Evolutionary conservation across 1,140 invertebrate species (phyloP).

Genomic region (Drosophila sp.): DNA sequence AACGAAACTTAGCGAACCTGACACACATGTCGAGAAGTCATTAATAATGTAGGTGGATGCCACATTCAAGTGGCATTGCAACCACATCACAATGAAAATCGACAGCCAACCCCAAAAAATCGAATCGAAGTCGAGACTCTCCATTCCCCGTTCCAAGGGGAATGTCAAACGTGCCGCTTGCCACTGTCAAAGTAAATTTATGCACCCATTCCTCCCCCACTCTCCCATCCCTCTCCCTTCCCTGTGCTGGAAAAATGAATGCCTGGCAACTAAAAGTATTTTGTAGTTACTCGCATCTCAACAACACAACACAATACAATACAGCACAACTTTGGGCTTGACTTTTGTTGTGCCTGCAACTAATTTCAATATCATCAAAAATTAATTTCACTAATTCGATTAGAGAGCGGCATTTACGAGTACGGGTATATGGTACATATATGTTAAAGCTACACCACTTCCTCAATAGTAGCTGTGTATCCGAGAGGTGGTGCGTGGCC

Average conservation of each 20-base stretch:
- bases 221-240: not conserved
- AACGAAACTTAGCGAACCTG: conserved; percentile 79
- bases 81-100: conserved; percentile 60
- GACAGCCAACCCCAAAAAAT: conserved; percentile 47
- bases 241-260: conserved; percentile 30
- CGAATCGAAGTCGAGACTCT: not conserved
- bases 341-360: conserved; percentile 69
- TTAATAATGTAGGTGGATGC: conserved; percentile 76
- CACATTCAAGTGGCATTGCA: conserved; percentile 43
- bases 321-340: conserved; percentile 36
- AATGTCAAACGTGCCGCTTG: conserved; percentile 71
- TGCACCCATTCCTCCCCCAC: conserved; percentile 52
- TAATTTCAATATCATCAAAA: conserved; percentile 85
- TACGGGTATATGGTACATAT: not conserved
- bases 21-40: conserved; percentile 81
- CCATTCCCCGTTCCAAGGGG: conserved; percentile 23
- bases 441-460: conserved; percentile 47
- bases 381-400: conserved; percentile 85
- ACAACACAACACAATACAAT: conserved; percentile 1
- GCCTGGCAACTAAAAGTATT: conserved; percentile 65
- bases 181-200: conserved; percentile 83
- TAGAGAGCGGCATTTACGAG: conserved; percentile 34
- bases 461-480: conserved; percentile 3
- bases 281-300: conserved; percentile 61
- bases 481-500: conserved; percentile 15